Evolutionary conservation across 2,888 invertebrate species (phyloP).

Genomic region (Pseudoips prasinana): DNA sequence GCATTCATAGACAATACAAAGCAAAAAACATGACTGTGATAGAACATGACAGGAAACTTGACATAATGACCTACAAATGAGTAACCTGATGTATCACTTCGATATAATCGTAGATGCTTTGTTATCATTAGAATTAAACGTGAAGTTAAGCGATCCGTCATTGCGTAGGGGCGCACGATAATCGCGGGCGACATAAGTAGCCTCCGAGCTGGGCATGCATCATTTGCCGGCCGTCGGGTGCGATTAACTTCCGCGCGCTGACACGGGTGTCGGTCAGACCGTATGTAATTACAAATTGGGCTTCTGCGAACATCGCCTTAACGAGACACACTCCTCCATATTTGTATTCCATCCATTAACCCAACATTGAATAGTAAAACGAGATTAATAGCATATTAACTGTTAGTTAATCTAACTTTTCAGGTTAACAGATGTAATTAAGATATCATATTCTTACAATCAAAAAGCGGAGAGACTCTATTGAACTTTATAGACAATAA

Average conservation of each 20-base stretch:
- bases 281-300: constrained; percentile 56
- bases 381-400: constrained; percentile 26
- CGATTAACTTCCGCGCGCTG: constrained; percentile 61
- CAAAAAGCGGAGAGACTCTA: neutral
- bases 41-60: constrained; percentile 17
- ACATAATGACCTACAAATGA: constrained; percentile 27
- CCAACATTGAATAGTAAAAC: constrained; percentile 32
- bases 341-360: constrained; percentile 46
- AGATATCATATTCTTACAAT: constrained; percentile 8
- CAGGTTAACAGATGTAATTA: constrained; percentile 6
- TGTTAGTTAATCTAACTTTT: constrained; percentile 11
- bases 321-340: constrained; percentile 39
- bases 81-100: constrained; percentile 24
- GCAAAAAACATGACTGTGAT: constrained; percentile 11
- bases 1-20: too few species aligned
- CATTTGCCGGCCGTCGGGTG: constrained; percentile 68
- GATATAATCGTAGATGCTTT: constrained; percentile 32
- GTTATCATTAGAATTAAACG: constrained; percentile 30
- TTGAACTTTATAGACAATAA: constrained; percentile 10
- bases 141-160: constrained; percentile 51
- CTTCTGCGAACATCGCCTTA: constrained; percentile 47
- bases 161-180: constrained; percentile 52
- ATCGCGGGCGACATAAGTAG: constrained; percentile 70
- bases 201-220: constrained; percentile 65
- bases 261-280: constrained; percentile 58